Evolutionary conservation across 2,113 vertebrate genomes (phyloP), one percentile per base, ranked within the genome.

Genomic region (Probosciger aterrimus): DNA sequence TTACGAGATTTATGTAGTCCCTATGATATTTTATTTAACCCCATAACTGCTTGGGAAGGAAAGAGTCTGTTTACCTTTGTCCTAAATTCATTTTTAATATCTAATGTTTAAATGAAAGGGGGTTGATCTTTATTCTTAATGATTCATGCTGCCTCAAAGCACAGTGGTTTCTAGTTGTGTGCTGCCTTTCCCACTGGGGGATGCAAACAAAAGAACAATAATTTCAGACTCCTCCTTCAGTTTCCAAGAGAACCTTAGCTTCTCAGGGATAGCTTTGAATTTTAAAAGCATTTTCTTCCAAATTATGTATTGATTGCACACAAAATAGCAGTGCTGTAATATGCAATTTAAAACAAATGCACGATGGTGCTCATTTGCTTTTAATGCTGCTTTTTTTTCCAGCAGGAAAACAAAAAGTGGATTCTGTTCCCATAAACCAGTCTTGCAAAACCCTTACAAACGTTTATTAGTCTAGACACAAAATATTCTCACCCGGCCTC

Each of bases 171-270:
- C 92, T 95, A 84, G 92, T 96, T 97, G 92, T 93, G 82, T 95
- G 93, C 95, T 97, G 93, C 88, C 90, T 96, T 97, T 93, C 95
- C 93, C 95, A 95, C 86, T 96, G 95, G 91, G 95, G 91, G 93
- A 96, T 96, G 96, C 96, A 97, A 97, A 97, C 96, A 96, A 96
- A 97, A 96, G 95, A 96, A 97, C 95, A 97, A 96, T 96, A 95
- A 97, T 96, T 96, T 96, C 95, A 96, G 96, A 96, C 95, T 97
- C 95, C 95, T 96, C 93, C 95, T 96, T 95, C 90, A 96, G 95
- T 96, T 97, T 96, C 96, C 96, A 97, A 94, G 95, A 97, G 96
- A 97, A 96, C 95, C 96, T 96, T 96, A 89, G 95, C 91, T 93
- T 91, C 92, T 94, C 92, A 95, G 90, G 93, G 93, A 93, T 95